Base-by-base conservation (phyloP, 2,797 vertebrate genomes). In the Craterocephalus amniculus region DNA sequence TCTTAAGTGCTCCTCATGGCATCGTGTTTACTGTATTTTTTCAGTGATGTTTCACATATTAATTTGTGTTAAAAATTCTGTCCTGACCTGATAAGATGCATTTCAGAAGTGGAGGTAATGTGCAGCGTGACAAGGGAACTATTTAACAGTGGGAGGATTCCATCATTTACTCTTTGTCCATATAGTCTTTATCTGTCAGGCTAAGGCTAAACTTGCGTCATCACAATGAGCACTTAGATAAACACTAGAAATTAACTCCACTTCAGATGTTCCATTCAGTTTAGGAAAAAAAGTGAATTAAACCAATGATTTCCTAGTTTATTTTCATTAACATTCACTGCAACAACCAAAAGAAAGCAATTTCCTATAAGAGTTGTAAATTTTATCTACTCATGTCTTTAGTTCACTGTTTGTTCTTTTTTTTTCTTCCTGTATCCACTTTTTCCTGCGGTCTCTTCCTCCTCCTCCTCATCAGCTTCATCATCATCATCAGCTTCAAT, bases 381-480 rank as follows among this genome's bases (percentile, higher is more conserved):
- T 29, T 6, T 66, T 57, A 6, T 31, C 31, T 18, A 27, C 12
- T 4, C 31, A 1, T 36, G 16, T 12, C 70, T 32, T 32, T 4
- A 63, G 27, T 62, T 14, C 0, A 63, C 5, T 9, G 1, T 81
- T 70, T 70, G 71, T 84, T 86, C 56, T 74, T 83, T 80, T 51
- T 51, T 75, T 32, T 52, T 79, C 38, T 76, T 88, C 20, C n/a
- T 79, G 76, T 91, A 92, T 59, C 62, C 72, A 71, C 18, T 81
- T 74, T 43, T 91, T 63, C 58, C 74, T 57, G 2, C 29, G 6
- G 5, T 58, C 3, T 84, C 84, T 3, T 85, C 79, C 0, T 70
- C 77, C 0, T 67, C 70, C 0, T 72, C 69, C 0, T 79, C 72
- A 0, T 87, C 85, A 0, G 78, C 68, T 0, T 67, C 67, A 0